Evolutionary conservation across 2,888 invertebrate species (phyloP), one percentile per base, ranked within the genome.

Genomic region (Thymelicus sylvestris): DNA sequence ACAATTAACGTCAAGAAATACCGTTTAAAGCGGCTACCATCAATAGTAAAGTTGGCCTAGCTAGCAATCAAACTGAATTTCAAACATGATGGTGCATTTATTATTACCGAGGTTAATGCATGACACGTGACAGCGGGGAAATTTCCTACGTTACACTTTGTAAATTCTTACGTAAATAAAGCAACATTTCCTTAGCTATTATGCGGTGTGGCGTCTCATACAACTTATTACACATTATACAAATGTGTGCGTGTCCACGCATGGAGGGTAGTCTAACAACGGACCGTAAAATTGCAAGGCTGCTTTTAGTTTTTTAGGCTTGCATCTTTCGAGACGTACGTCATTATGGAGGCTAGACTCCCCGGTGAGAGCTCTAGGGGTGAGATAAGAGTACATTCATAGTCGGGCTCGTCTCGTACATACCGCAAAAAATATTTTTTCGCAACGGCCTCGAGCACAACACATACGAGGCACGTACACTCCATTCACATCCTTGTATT

Each of bases 311-410:
- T 75, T 78, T 79, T 80, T 79, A 83, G 78, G 77, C 80, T 80
- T 85, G 87, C 86, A 87, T 90, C 88, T 91, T 90, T 82, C 83
- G 88, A 91, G 93, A 87, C 89, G 90, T 52, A 52, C 91, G 89
- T 93, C 92, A 92, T 93, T 93, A 93, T 84, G 85, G 83, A 77
- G 80, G 83, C 85, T 84, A 82, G 85, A 84, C 80, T 85, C 81
- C 83, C 83, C 83, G 78, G 83, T 82, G 83, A 79, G 78, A 74
- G 80, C 74, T 77, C 76, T 72, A 76, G 76, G 78, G 77, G 80
- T 70, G 77, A 77, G 77, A 74, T 76, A 78, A 79, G 79, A 76
- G 66, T 65, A 73, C 72, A 66, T 72, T 75, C 74, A 74, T 76
- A 77, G 72, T 68, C 57, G 66, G 55, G 71, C 74, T 73, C 74